These are phyloP conservation scores for Falco biarmicus DNA, from an alignment of 2,797 vertebrate genomes.

Conservation along the genomic window DNA sequence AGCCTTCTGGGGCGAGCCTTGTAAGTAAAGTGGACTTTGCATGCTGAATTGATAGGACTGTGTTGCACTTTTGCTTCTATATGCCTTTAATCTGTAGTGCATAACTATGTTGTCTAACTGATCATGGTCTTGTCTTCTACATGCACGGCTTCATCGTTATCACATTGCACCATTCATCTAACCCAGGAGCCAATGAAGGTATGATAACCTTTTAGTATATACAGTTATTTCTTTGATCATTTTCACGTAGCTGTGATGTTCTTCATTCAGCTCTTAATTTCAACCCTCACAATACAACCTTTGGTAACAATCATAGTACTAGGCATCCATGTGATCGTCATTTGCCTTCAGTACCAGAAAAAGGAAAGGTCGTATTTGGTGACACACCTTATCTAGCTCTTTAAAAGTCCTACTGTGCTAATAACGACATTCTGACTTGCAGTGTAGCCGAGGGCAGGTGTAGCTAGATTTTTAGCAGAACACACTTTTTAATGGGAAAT, in stretches of 20 bases:
- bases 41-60: background rate
- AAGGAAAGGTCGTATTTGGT: background rate
- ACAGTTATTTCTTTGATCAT: background rate
- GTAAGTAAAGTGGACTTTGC: background rate
- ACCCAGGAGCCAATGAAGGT: slow-evolving; percentile 83
- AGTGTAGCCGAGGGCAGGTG: background rate
- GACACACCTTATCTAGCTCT: background rate
- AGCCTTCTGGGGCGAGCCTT: background rate
- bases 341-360: background rate
- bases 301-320: background rate
- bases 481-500: background rate
- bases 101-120: slow-evolving; percentile 51
- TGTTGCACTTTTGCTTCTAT: slow-evolving; percentile 31
- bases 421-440: background rate
- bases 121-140: slow-evolving; percentile 70
- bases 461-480: background rate
- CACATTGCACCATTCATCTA: slow-evolving; percentile 67
- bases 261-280: background rate
- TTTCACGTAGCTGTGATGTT: background rate
- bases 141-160: slow-evolving; percentile 82
- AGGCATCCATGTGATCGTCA: background rate
- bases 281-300: background rate
- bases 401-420: background rate
- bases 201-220: slow-evolving; percentile 57
- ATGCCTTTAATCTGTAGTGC: slow-evolving; percentile 28